Evolutionary conservation across 1,140 invertebrate species (phyloP).

Genomic region (Dendrolimus kikuchii): DNA sequence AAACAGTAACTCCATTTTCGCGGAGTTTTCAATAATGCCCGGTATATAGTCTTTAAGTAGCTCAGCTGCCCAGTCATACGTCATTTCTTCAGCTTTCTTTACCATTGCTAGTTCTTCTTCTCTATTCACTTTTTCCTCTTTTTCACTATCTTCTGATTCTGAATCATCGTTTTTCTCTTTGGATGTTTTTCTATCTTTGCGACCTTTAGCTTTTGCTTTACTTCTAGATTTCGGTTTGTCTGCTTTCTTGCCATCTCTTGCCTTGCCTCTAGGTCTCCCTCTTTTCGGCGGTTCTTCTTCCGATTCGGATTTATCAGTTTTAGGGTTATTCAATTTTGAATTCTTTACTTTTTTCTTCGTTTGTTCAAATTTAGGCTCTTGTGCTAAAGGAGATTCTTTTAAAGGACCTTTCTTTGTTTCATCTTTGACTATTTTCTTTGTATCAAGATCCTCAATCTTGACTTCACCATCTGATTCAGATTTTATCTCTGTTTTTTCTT

Average conservation of each 20-base stretch:
- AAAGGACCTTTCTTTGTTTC: slow-evolving; percentile 47
- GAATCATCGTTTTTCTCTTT: slow-evolving; percentile 63
- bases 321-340: slow-evolving; percentile 22
- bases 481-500: slow-evolving; percentile 65
- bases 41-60: slow-evolving; percentile 90
- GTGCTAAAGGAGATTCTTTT: slow-evolving; percentile 10
- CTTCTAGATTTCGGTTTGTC: slow-evolving; percentile 46
- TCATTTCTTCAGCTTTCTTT: slow-evolving; percentile 84
- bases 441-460: slow-evolving; percentile 75
- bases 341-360: slow-evolving; percentile 26
- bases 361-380: slow-evolving; percentile 18
- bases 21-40: slow-evolving; percentile 93
- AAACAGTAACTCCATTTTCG: slow-evolving; percentile 96
- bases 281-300: slow-evolving; percentile 45
- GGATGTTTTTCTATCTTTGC: slow-evolving; percentile 56
- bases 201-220: slow-evolving; percentile 50
- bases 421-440: slow-evolving; percentile 74
- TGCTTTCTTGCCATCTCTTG: slow-evolving; percentile 45
- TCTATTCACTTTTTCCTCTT: slow-evolving; percentile 73
- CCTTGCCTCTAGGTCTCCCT: slow-evolving; percentile 37
- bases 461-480: slow-evolving; percentile 69
- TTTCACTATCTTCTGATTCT: slow-evolving; percentile 64
- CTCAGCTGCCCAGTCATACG: slow-evolving; percentile 90
- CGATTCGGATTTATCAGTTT: slow-evolving; percentile 39
- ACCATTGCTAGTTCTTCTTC: slow-evolving; percentile 69